phyloP scores from a whole-genome alignment of 2,113 vertebrate species.

The Varanus salvator region DNA sequence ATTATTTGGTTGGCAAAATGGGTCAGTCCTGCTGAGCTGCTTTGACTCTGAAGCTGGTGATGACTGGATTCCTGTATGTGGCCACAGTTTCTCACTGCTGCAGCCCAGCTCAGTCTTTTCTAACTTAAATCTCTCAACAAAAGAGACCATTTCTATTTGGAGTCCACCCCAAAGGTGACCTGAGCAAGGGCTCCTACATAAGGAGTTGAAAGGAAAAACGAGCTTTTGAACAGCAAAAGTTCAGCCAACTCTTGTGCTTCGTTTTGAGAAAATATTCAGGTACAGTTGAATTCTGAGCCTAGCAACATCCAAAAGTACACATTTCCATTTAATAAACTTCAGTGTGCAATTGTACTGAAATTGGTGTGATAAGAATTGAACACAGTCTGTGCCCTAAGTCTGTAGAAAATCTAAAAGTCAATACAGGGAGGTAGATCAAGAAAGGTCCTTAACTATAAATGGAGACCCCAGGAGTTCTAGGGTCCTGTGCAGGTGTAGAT shows the following conservation, averaged over 20 bases:
- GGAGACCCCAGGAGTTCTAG: neutral
- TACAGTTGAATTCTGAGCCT: neutral
- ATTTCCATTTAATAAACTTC: conserved; percentile 24
- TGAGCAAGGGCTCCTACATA: conserved; percentile 18
- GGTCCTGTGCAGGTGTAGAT: no score
- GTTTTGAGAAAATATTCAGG: neutral
- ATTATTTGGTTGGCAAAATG: conserved; percentile 16
- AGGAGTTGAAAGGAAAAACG: conserved; percentile 25
- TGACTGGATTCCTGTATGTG: fast-evolving
- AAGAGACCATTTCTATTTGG: neutral
- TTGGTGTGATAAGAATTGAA: conserved; percentile 37
- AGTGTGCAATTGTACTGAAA: conserved; percentile 36
- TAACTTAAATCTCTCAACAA: conserved; percentile 1
- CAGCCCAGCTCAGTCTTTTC: fast-evolving
- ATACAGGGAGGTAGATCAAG: conserved; percentile 8
- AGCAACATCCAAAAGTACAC: conserved; percentile 42
- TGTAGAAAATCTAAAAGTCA: conserved; percentile 16
- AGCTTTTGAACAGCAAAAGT: conserved; percentile 20
- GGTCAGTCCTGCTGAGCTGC: neutral
- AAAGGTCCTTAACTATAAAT: neutral
- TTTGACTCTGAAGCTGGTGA: neutral
- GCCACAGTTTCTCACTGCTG: neutral
- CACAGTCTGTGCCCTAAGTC: neutral
- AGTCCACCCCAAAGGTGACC: conserved; percentile 38
- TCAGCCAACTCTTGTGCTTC: neutral